Evolutionary conservation across 2,888 invertebrate genomes (phyloP), one percentile per base, ranked within the genome.

Genomic region (Phrixothrix hirtus): DNA sequence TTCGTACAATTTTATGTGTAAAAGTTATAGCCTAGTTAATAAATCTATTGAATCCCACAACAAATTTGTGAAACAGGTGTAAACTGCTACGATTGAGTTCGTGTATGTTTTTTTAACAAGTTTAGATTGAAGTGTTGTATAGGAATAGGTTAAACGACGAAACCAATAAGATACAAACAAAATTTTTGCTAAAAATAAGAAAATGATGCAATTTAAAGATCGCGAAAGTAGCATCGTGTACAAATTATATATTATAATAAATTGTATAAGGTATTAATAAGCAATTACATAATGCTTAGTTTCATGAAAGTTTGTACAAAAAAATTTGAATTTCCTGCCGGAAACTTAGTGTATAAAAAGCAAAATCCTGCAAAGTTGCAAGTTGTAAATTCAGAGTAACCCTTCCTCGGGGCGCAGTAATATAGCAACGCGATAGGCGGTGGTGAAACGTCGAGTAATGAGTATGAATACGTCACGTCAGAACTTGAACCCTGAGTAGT

Each of bases 391-490:
- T 68, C 61, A 58, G 61, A 45, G 61, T 59, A 69, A 70, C 70
- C 69, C 69, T 67, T 68, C 66, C 67, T 67, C 60, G 60, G 68
- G 67, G 69, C 65, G 61, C 59, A 58, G 64, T 67, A 66, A 66
- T 64, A 67, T 67, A 62, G 60, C 50, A 60, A 60, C 60, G 63
- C 65, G 62, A 62, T 64, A 62, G 64, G 64, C 62, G 63, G 69
- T 66, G 71, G 70, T 70, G 72, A 73, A 72, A 70, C 68, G 69
- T 68, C 68, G 69, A 72, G 70, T 73, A 72, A 73, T 72, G 70
- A 73, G 68, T 69, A 70, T 68, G 72, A 72, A 73, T 73, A 72
- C 70, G 70, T 73, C 71, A 73, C 68, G 71, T 73, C 71, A 66
- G 66, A 63, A 65, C 64, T 65, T 65, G 67, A 68, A 70, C 71